Evolutionary conservation across 2,797 vertebrate species (phyloP).

Genomic region (Acanthopagrus latus): DNA sequence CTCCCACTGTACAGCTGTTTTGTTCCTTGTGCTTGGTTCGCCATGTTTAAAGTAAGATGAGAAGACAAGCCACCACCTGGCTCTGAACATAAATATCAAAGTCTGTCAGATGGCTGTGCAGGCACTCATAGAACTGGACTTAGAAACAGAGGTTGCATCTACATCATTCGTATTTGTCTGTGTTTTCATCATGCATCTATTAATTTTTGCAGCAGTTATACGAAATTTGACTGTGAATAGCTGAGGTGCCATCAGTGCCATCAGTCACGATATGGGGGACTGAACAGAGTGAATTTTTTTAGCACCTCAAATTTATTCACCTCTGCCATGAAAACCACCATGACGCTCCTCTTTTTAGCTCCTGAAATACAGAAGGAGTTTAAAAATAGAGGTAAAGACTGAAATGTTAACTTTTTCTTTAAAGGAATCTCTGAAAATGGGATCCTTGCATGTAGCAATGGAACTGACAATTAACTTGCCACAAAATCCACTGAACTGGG

Average conservation of each 20-base stretch:
- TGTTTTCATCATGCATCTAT: background rate
- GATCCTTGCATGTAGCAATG: slow-evolving; percentile 1
- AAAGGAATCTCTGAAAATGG: slow-evolving; percentile 14
- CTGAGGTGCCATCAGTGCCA: slow-evolving; percentile 26
- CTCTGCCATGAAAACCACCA: slow-evolving; percentile 12
- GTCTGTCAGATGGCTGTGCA: background rate
- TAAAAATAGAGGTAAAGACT: slow-evolving; percentile 27
- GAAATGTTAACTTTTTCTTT: background rate
- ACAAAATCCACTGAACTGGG: slow-evolving; percentile 21
- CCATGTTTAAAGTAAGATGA: background rate
- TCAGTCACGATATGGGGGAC: slow-evolving; percentile 42
- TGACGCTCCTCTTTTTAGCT: slow-evolving; percentile 20
- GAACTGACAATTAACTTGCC: slow-evolving; percentile 21
- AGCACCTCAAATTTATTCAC: slow-evolving; percentile 29
- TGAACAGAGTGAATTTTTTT: slow-evolving; percentile 30
- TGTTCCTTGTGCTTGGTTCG: background rate
- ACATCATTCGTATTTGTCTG: slow-evolving; percentile 4
- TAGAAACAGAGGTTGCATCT: background rate
- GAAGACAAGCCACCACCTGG: background rate
- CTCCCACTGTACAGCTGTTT: background rate
- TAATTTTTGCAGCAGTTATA: background rate
- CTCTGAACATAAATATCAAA: background rate
- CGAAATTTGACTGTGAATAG: slow-evolving; percentile 46
- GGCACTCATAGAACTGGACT: background rate
- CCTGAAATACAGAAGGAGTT: slow-evolving; percentile 10